Evolutionary conservation across 2,888 invertebrate species (phyloP).

Genomic region (Heteromurus nitidus): DNA sequence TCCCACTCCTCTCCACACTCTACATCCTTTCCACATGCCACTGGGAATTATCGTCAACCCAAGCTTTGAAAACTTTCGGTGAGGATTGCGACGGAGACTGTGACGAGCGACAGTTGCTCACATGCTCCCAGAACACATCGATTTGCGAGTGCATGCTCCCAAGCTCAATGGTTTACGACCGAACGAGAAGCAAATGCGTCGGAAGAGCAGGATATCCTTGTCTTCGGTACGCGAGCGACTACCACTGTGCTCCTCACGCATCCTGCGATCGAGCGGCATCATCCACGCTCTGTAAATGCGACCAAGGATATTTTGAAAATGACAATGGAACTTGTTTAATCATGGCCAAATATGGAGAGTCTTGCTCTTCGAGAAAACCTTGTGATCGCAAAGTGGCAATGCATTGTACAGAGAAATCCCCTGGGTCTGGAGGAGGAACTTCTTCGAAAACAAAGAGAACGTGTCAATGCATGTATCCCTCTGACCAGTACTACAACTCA

Average conservation of each 20-base stretch:
- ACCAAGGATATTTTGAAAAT: constrained; percentile 61
- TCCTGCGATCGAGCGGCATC: constrained; percentile 41
- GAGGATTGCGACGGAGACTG: constrained; percentile 65
- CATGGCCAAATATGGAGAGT: constrained; percentile 64
- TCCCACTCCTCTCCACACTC: neutral
- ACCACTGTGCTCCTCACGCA: constrained; percentile 45
- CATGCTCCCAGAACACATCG: constrained; percentile 53
- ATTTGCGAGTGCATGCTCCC: constrained; percentile 65
- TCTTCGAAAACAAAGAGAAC: constrained; percentile 28
- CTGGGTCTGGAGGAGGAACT: constrained; percentile 11
- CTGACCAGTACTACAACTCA: constrained; percentile 56
- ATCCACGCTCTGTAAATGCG: constrained; percentile 47
- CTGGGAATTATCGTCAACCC: constrained; percentile 37
- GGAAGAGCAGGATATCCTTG: constrained; percentile 43
- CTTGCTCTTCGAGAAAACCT: constrained; percentile 56
- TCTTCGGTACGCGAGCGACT: constrained; percentile 33
- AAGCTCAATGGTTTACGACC: constrained; percentile 58
- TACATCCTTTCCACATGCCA: constrained; percentile 11
- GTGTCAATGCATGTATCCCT: constrained; percentile 64
- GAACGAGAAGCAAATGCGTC: constrained; percentile 39
- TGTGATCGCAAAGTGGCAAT: constrained; percentile 54
- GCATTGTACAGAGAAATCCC: constrained; percentile 41
- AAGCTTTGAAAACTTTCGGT: constrained; percentile 57
- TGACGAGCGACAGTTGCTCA: constrained; percentile 61
- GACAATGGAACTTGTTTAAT: constrained; percentile 64